Evolutionary conservation across 2,888 invertebrate genomes (phyloP).

Genomic region (Pelosia muscerda): DNA sequence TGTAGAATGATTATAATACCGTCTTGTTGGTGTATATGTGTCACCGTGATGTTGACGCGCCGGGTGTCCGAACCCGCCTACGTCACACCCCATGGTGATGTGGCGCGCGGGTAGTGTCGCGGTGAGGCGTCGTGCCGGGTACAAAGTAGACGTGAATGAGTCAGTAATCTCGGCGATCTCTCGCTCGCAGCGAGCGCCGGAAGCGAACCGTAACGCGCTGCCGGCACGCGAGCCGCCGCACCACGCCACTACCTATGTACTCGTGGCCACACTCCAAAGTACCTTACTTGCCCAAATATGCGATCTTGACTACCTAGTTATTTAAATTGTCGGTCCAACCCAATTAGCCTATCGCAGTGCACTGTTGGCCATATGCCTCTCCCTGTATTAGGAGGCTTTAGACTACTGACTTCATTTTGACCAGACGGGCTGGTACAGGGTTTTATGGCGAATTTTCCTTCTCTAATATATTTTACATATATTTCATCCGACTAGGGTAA

Average conservation of each 20-base stretch:
- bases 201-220: conserved; percentile 44
- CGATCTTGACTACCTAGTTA: not conserved
- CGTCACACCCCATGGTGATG: not conserved
- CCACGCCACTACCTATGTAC: not conserved
- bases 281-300: too few species aligned
- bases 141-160: conserved; percentile 53
- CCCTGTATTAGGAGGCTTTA: too few species aligned
- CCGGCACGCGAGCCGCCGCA: conserved; percentile 39
- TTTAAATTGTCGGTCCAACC: too few species aligned
- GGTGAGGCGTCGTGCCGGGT: not conserved
- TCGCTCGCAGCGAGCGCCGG: conserved; percentile 41
- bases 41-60: too few species aligned
- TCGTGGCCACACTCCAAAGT: not conserved
- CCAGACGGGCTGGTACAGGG: too few species aligned
- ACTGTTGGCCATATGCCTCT: too few species aligned
- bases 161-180: conserved; percentile 36
- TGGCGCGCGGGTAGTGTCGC: not conserved
- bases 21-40: not conserved
- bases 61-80: too few species aligned
- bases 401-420: too few species aligned
- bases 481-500: too few species aligned
- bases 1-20: not conserved
- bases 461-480: too few species aligned
- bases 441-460: too few species aligned
- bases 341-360: too few species aligned